phyloP scores from a whole-genome alignment of 2,797 vertebrate genomes.

The Enteromius mattozi region DNA sequence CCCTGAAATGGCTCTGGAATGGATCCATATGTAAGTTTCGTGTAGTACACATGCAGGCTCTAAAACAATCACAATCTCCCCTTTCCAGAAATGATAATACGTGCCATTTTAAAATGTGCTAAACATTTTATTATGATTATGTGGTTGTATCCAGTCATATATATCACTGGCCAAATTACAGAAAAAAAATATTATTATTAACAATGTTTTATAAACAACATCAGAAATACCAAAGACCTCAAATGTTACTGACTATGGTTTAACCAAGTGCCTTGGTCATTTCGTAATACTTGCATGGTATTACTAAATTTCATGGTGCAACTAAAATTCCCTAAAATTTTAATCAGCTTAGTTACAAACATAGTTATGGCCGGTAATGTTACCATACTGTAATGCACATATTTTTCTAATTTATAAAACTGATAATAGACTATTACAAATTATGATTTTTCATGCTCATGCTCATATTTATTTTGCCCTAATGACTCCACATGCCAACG shows the following conservation, averaged over 20 bases:
- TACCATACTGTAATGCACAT: background rate
- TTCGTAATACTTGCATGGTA: too few relatives aligned
- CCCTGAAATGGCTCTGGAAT: constrained; percentile 71
- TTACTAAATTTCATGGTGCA: too few relatives aligned
- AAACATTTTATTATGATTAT: background rate
- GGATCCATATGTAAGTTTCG: constrained; percentile 59
- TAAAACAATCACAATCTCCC: background rate
- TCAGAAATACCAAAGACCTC: background rate
- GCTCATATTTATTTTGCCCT: background rate
- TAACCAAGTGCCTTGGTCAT: too few relatives aligned
- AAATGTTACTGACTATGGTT: background rate
- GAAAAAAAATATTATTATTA: background rate
- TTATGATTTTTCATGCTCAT: background rate
- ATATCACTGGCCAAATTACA: background rate
- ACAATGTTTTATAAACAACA: background rate
- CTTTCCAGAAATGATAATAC: background rate
- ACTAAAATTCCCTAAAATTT: too few relatives aligned
- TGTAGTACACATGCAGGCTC: background rate
- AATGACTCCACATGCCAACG: background rate
- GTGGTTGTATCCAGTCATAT: background rate
- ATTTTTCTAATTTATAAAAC: background rate
- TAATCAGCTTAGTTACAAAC: too few relatives aligned
- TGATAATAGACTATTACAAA: background rate
- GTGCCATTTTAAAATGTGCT: background rate
- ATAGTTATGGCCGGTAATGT: too few relatives aligned